phyloP scores from a whole-genome alignment of 2,888 invertebrate species.

The Eurytoma adleriae region DNA sequence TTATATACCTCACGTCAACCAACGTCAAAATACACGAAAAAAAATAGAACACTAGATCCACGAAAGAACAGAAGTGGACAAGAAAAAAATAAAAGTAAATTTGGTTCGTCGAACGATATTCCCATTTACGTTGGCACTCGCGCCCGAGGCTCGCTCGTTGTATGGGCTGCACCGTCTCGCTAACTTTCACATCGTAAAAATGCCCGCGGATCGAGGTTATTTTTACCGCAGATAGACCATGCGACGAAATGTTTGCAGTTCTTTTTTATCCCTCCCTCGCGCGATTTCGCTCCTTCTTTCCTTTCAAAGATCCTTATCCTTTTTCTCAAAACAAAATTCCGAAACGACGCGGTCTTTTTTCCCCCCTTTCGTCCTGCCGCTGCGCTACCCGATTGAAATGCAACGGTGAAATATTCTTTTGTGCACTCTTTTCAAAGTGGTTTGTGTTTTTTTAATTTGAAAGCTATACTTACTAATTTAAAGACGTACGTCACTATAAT shows the following conservation, averaged over 20 bases:
- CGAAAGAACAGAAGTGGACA: background rate
- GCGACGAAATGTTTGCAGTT: slow-evolving; percentile 27
- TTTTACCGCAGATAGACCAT: slow-evolving; percentile 47
- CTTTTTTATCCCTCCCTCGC: slow-evolving; percentile 1
- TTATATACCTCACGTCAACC: no score
- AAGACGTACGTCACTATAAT: no score
- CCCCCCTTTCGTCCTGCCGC: background rate
- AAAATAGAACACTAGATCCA: background rate
- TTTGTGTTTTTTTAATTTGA: background rate
- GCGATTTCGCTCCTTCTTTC: background rate
- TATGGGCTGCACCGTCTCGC: slow-evolving; percentile 43
- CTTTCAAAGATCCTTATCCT: slow-evolving; percentile 31
- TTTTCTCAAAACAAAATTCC: slow-evolving; percentile 26
- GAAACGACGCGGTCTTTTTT: slow-evolving; percentile 29
- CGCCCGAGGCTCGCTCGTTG: background rate
- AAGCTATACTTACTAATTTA: background rate
- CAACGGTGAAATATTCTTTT: background rate
- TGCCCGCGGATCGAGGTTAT: slow-evolving; percentile 55
- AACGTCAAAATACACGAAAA: background rate
- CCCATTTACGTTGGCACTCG: slow-evolving; percentile 39
- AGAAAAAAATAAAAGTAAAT: no score
- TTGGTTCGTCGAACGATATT: background rate
- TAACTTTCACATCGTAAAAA: slow-evolving; percentile 58
- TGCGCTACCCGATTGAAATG: background rate
- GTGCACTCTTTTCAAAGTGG: background rate